Conservation (phyloP, 2,888 invertebrate species). For the Cheiracanthium punctorium region DNA sequence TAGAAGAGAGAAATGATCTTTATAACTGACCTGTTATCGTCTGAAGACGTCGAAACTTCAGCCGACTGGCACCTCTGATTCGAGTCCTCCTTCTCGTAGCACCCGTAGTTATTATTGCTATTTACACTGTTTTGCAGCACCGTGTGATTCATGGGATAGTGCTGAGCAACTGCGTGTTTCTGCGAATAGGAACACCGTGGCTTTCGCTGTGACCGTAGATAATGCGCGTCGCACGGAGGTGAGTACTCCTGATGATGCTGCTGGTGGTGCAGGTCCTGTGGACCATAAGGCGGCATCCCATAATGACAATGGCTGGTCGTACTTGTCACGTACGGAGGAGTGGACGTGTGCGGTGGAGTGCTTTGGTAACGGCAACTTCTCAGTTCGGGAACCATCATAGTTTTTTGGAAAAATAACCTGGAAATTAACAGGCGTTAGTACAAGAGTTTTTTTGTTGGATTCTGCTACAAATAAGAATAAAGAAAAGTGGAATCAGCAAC, state of each 20-base stretch:
- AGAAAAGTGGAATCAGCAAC: no score
- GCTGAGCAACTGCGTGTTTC: background rate
- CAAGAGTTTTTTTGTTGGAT: no score
- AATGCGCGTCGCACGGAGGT: background rate
- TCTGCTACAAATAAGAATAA: no score
- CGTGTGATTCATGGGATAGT: background rate
- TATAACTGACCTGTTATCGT: constrained; percentile 40
- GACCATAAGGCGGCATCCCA: background rate
- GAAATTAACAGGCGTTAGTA: no score
- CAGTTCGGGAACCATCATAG: constrained; percentile 68
- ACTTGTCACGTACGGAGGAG: constrained; percentile 37
- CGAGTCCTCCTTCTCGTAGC: constrained; percentile 22
- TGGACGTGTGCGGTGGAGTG: constrained; percentile 30
- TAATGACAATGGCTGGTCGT: constrained; percentile 26
- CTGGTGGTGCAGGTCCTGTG: background rate
- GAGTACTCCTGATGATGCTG: constrained; percentile 12
- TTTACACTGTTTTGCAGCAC: background rate
- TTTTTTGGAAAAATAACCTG: background rate
- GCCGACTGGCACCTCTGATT: constrained; percentile 43
- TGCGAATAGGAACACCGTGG: background rate
- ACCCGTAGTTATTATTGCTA: constrained; percentile 11
- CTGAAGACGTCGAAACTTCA: constrained; percentile 55
- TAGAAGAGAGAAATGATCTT: background rate
- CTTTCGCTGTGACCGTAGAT: background rate
- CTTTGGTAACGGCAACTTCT: constrained; percentile 62